These are phyloP conservation scores for Dicyrtomina minuta DNA, from an alignment of 2,888 invertebrate genomes.

Conservation along the genomic window DNA sequence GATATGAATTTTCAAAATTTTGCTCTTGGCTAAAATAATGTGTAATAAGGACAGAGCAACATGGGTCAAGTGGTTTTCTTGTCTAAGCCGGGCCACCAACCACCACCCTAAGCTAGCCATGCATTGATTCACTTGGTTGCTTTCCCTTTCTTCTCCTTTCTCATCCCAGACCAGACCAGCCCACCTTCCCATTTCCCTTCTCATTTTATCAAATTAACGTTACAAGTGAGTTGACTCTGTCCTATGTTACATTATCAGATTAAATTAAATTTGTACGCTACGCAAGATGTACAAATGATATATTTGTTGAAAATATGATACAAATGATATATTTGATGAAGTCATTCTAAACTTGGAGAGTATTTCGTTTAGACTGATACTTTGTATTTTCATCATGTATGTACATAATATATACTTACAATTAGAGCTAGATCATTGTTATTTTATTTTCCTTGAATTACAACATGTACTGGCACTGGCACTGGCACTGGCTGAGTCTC, in stretches of 20 bases:
- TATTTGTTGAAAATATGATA: too few relatives aligned
- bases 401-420: not conserved
- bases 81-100: too few relatives aligned
- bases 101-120: slow-evolving; percentile 22
- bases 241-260: too few relatives aligned
- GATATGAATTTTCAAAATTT: slow-evolving; percentile 1
- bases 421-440: not conserved
- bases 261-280: too few relatives aligned
- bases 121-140: slow-evolving; percentile 16
- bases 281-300: too few relatives aligned
- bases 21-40: slow-evolving; percentile 18
- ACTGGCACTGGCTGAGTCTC: slow-evolving; percentile 19
- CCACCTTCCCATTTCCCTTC: not conserved
- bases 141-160: not conserved
- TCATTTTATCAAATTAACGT: not conserved
- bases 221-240: too few relatives aligned
- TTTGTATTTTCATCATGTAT: not conserved
- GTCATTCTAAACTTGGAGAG: too few relatives aligned
- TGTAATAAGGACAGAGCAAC: not conserved
- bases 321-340: too few relatives aligned
- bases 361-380: too few relatives aligned
- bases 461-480: not conserved
- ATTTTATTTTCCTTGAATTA: slow-evolving; percentile 3
- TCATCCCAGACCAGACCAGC: not conserved
- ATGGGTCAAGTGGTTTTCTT: slow-evolving; percentile 25